These are phyloP conservation scores for Phthorimaea operculella DNA, from an alignment of 1,140 invertebrate species.

Conservation along the genomic window DNA sequence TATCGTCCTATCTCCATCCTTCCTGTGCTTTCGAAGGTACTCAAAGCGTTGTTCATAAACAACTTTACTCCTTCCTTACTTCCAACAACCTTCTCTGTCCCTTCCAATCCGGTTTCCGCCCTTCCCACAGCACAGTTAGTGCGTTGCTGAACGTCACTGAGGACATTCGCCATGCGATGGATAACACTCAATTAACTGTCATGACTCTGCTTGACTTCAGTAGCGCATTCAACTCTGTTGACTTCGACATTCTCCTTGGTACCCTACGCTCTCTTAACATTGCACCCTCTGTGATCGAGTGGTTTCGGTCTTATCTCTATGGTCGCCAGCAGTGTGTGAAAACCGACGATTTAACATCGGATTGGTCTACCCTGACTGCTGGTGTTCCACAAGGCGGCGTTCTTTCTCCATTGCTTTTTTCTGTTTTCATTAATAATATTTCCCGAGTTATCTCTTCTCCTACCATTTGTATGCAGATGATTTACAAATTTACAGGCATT, in stretches of 20 bases:
- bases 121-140: slow-evolving; percentile 2
- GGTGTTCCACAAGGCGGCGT: slow-evolving; percentile 1
- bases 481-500: background rate
- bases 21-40: slow-evolving; percentile 2
- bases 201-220: slow-evolving; percentile 1
- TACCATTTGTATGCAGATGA: slow-evolving; percentile 5
- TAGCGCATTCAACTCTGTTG: slow-evolving; percentile 5
- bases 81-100: background rate
- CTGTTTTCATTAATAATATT: background rate
- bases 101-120: slow-evolving; percentile 1
- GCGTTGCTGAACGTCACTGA: background rate
- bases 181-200: background rate
- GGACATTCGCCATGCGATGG: slow-evolving; percentile 5
- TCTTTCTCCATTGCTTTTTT: background rate
- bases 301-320: background rate
- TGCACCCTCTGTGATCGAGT: background rate
- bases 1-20: slow-evolving; percentile 5
- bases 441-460: background rate
- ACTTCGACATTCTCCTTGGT: slow-evolving; percentile 1
- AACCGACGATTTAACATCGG: background rate
- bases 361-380: background rate
- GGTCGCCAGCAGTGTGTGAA: background rate
- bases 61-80: background rate
- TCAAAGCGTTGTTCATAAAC: slow-evolving; percentile 2
- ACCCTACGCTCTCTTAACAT: background rate